These are phyloP conservation scores for Crematogaster levior DNA, from an alignment of 2,888 invertebrate genomes.

Conservation along the genomic window DNA sequence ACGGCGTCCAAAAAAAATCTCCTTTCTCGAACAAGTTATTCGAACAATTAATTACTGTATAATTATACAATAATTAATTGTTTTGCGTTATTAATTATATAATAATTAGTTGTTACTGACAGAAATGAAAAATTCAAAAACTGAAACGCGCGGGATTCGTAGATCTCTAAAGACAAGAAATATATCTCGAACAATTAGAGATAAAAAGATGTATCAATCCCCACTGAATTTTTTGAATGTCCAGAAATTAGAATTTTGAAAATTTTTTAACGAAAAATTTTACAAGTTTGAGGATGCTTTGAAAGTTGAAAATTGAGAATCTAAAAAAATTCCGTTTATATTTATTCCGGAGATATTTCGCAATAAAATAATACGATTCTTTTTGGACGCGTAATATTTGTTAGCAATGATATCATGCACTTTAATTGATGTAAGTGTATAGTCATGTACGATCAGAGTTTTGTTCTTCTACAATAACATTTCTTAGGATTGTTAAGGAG, in stretches of 20 bases:
- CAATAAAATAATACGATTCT: not conserved
- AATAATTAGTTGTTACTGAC: not conserved
- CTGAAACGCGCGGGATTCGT: not conserved
- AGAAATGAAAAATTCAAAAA: not conserved
- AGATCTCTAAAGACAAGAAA: not conserved
- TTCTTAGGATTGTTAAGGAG: not conserved
- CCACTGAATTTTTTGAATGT: not conserved
- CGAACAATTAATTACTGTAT: too few species aligned
- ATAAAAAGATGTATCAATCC: not conserved
- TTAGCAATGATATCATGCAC: slow-evolving; percentile 17
- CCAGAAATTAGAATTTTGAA: not conserved
- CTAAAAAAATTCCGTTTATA: not conserved
- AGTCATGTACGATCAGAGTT: slow-evolving; percentile 9
- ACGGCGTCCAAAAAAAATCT: not conserved
- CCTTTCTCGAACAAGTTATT: not conserved
- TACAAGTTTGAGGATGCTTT: not conserved
- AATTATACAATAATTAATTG: too few species aligned
- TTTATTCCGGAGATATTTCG: not conserved
- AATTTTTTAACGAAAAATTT: not conserved
- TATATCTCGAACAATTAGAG: not conserved
- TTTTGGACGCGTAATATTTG: slow-evolving; percentile 1
- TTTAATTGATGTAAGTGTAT: slow-evolving; percentile 27
- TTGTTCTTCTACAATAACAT: slow-evolving; percentile 4
- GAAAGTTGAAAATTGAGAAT: not conserved
- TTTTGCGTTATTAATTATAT: too few species aligned